Evolutionary conservation across 1,140 invertebrate genomes (phyloP).

Genomic region (Nixonia krombeini): DNA sequence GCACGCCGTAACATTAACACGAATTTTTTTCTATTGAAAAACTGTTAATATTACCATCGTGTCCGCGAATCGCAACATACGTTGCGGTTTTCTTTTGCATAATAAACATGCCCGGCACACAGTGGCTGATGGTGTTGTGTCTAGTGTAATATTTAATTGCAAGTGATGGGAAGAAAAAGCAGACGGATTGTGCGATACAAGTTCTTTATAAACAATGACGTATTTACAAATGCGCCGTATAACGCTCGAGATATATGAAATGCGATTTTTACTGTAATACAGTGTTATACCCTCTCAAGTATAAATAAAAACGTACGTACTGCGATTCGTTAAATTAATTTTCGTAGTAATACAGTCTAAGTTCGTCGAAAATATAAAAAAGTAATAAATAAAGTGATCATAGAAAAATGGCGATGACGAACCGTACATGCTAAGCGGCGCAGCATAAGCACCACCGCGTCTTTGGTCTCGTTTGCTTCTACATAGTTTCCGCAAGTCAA

Average conservation of each 20-base stretch:
- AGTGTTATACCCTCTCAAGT: conserved; percentile 29
- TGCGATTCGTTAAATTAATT: conserved; percentile 55
- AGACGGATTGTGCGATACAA: not conserved
- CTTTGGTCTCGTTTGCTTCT: conserved; percentile 61
- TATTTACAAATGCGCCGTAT: conserved; percentile 64
- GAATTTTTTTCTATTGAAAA: not conserved
- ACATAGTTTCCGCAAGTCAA: no score
- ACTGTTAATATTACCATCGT: no score
- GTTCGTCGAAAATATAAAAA: conserved; percentile 38
- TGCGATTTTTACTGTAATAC: conserved; percentile 43
- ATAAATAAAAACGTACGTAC: conserved; percentile 64
- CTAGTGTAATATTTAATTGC: no score
- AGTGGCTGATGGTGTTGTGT: no score
- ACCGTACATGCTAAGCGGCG: conserved; percentile 51
- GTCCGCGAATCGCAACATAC: no score
- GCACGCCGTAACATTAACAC: conserved; percentile 12
- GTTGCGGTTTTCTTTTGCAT: no score
- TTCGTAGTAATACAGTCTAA: conserved; percentile 52
- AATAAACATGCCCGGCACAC: no score
- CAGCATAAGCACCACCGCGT: conserved; percentile 49
- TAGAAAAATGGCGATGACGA: conserved; percentile 37
- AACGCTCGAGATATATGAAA: conserved; percentile 54
- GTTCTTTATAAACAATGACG: conserved; percentile 50
- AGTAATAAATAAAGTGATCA: conserved; percentile 4
- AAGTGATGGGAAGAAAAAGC: not conserved